Conservation (phyloP, 2,888 invertebrate genomes). For the Metalampra italica region DNA sequence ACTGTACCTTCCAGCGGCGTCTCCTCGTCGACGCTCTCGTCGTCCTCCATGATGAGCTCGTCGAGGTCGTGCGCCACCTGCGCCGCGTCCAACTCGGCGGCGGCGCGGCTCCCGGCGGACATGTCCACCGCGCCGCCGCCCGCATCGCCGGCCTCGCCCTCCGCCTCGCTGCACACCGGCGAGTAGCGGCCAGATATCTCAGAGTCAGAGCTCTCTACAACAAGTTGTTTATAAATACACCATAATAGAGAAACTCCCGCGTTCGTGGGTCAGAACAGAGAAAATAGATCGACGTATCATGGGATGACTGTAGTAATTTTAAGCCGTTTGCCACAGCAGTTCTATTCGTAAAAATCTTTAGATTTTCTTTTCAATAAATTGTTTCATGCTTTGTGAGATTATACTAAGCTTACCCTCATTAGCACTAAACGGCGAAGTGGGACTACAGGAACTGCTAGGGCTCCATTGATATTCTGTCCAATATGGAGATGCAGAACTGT, state of each 20-base stretch:
- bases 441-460: constrained; percentile 69
- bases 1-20: constrained; percentile 40
- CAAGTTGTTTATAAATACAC: neutral
- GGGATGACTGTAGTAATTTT: too few species aligned
- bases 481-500: constrained; percentile 49
- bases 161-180: constrained; percentile 80
- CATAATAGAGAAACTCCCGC: too few species aligned
- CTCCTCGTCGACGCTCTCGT: constrained; percentile 52
- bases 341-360: too few species aligned
- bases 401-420: constrained; percentile 44
- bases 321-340: too few species aligned
- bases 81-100: constrained; percentile 40
- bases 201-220: constrained; percentile 72
- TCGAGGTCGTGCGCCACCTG: constrained; percentile 61
- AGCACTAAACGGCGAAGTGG: constrained; percentile 66
- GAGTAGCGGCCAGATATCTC: constrained; percentile 81
- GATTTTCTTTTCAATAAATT: too few species aligned
- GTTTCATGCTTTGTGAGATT: too few species aligned
- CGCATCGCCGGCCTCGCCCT: constrained; percentile 27
- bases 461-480: constrained; percentile 76
- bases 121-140: constrained; percentile 11
- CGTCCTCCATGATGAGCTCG: constrained; percentile 64
- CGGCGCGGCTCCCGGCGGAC: constrained; percentile 39
- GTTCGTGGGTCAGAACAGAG: too few species aligned
- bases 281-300: too few species aligned